Evolutionary conservation across 2,888 invertebrate genomes (phyloP).

Genomic region (Eurois occulta): DNA sequence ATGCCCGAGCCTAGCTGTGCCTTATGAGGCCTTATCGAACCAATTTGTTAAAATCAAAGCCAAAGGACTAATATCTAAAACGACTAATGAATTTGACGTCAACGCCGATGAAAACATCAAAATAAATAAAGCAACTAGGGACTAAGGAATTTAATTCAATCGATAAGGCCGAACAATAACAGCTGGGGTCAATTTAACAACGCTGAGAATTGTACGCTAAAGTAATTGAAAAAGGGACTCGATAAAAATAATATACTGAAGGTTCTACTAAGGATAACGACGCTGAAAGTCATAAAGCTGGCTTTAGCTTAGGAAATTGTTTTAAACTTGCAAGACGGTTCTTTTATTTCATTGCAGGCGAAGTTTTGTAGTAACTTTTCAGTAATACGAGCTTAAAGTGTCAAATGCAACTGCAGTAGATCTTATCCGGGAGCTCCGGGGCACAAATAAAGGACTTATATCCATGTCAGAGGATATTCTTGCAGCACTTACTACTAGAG

Average conservation of each 20-base stretch:
- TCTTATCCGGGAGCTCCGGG: not conserved
- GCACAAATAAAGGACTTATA: slow-evolving; percentile 8
- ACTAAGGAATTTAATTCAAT: not conserved
- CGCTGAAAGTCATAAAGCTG: slow-evolving; percentile 30
- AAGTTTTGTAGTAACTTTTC: slow-evolving; percentile 36
- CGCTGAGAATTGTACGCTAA: slow-evolving; percentile 28
- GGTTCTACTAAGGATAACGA: slow-evolving; percentile 30
- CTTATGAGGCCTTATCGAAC: not conserved
- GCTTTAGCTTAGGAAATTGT: slow-evolving; percentile 23
- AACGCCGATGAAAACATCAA: not conserved
- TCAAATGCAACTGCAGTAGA: slow-evolving; percentile 11
- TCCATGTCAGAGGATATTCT: not conserved
- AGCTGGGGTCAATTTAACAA: slow-evolving; percentile 23
- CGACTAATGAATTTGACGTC: not conserved
- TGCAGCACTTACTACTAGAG: not conserved
- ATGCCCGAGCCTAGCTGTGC: not conserved
- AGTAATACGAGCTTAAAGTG: slow-evolving; percentile 14
- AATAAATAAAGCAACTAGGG: not conserved
- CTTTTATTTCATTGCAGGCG: slow-evolving; percentile 21
- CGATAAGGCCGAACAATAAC: slow-evolving; percentile 9
- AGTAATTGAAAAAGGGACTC: slow-evolving; percentile 53
- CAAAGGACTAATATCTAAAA: not conserved
- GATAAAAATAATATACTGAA: slow-evolving; percentile 43
- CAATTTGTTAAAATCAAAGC: not conserved
- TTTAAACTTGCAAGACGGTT: slow-evolving; percentile 27